Base-by-base conservation (phyloP, 1,140 invertebrate genomes). In the Drosophila miranda region DNA sequence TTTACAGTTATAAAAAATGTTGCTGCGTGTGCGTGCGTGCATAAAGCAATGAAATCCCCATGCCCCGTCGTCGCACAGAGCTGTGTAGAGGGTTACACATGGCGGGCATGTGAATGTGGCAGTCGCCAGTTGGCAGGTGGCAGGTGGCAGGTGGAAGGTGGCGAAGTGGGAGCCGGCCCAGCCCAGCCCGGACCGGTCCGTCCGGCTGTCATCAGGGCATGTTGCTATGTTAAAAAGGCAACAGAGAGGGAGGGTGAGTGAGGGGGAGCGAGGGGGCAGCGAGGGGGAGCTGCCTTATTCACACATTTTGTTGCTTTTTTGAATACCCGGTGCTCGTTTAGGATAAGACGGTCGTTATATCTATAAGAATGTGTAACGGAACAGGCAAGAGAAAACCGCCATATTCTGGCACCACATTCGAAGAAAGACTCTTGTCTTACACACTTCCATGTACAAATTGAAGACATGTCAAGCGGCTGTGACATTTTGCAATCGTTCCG, bases 1-100 rank as follows among this genome's bases (percentile, higher is more conserved):
- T 79, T 69, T 77, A 64, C 63, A 78, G 67, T 64, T 68, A 59
- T 58, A 51, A 52, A 78, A 75, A 75, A 26, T 63, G 51, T 64
- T 34, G 52, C 26, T 52, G 55, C 26, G 45, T 52, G 63, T 69
- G 66, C 55, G 54, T 68, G 57, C 64, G 60, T 75, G 66, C 59
- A 74, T 61, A 55, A 63, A 67, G 63, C 54, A 45, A 26, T 62
- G 50, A 53, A 56, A 54, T 59, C 14, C 46, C 55, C 34, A 54
- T 57, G 30, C 56, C 28, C 23, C 28, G 50, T 38, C 9, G 3
- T 11, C 30, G 11, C 41, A 60, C 38, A 53, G 38, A 0, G 9
- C 11, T 5, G 34, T 3, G 34, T 3, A 38, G 34, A 11, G 34
- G 11, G 34, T 38, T 38, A 38, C 34, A 11, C 34, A 38, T 41